Evolutionary conservation across 2,797 vertebrate species (phyloP).

Genomic region (Cottoperca gobio): DNA sequence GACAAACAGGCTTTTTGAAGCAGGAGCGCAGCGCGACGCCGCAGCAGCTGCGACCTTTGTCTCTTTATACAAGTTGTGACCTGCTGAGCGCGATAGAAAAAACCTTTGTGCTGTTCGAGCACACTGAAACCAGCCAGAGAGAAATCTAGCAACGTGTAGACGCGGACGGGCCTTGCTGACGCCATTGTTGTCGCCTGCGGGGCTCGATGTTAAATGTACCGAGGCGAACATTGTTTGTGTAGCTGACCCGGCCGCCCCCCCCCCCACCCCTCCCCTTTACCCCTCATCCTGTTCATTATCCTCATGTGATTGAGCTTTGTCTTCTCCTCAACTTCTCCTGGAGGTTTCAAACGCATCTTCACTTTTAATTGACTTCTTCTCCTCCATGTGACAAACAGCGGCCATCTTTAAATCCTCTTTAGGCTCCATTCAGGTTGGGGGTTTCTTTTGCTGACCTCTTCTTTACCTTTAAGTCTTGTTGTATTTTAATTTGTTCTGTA

Average conservation of each 20-base stretch:
- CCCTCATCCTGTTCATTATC: slow-evolving; percentile 32
- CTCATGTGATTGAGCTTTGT: slow-evolving; percentile 18
- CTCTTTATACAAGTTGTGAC: slow-evolving; percentile 54
- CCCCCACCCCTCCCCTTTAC: background rate
- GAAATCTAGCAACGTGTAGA: slow-evolving; percentile 84
- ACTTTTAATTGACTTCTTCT: background rate
- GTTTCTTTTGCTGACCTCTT: background rate
- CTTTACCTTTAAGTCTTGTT: background rate
- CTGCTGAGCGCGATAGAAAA: slow-evolving; percentile 76
- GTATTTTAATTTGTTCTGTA: background rate
- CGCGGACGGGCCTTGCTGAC: slow-evolving; percentile 57
- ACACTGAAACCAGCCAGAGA: slow-evolving; percentile 74
- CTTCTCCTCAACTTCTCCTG: background rate
- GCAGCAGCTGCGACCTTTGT: slow-evolving; percentile 35
- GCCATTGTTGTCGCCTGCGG: slow-evolving; percentile 75
- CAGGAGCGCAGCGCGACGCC: background rate
- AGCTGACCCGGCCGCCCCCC: slow-evolving; percentile 26
- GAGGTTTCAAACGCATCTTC: slow-evolving; percentile 6
- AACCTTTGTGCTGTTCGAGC: slow-evolving; percentile 77
- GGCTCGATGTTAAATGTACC: slow-evolving; percentile 74
- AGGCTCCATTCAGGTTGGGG: background rate
- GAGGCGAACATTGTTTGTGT: slow-evolving; percentile 73
- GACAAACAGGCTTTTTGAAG: background rate
- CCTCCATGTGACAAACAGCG: background rate
- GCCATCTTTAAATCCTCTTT: slow-evolving; percentile 10